Evolutionary conservation across 2,113 vertebrate species (phyloP).

Genomic region (Micronycteris hirsuta): DNA sequence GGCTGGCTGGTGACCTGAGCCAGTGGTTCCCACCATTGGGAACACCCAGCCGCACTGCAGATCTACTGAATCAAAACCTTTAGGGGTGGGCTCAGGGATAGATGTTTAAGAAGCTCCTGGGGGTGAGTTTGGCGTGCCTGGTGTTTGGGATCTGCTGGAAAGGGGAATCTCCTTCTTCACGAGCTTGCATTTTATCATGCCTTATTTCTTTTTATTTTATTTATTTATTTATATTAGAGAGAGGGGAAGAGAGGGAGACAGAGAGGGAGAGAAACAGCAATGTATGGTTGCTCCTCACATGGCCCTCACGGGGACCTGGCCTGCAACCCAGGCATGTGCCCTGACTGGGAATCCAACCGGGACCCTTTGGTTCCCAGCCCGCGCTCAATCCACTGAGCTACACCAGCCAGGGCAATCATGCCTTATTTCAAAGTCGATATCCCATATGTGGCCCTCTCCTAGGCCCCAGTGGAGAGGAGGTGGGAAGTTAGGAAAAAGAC

Average conservation of each 20-base stretch:
- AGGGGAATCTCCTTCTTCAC: background rate
- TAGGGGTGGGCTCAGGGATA: background rate
- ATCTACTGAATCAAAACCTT: constrained; percentile 11
- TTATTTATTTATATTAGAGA: no score
- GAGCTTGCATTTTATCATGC: background rate
- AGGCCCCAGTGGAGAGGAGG: fast-evolving
- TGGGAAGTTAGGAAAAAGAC: background rate
- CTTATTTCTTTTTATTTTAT: no score
- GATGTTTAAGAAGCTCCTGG: background rate
- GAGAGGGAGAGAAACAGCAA: no score
- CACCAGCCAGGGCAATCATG: no score
- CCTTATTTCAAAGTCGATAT: background rate
- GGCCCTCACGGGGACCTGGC: no score
- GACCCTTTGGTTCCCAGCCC: no score
- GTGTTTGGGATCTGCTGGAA: background rate
- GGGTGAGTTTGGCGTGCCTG: background rate
- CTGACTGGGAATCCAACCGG: no score
- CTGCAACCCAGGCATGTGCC: no score
- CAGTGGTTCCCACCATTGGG: background rate
- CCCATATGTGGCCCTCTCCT: background rate
- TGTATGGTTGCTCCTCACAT: no score
- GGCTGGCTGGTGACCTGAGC: background rate
- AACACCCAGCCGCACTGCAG: background rate
- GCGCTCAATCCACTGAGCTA: no score
- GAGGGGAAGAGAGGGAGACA: no score